These are phyloP conservation scores for Cyrtorhinus lividipennis DNA, from an alignment of 1,140 invertebrate species.

Conservation along the genomic window DNA sequence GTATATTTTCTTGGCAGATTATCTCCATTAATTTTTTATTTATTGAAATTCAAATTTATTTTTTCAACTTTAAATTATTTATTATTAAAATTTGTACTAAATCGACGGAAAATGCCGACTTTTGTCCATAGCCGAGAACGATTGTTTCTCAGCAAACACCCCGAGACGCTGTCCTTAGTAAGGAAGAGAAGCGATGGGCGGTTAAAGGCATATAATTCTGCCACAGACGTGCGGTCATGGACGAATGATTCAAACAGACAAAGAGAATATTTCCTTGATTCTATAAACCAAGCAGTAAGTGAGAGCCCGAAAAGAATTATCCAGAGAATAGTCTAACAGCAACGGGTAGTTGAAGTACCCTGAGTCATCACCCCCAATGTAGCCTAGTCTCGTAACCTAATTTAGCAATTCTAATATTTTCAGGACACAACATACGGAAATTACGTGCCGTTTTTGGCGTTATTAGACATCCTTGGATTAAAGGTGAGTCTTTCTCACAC, in stretches of 20 bases:
- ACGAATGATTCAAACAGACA: neutral
- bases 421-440: neutral
- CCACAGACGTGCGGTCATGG: slow-evolving; percentile 17
- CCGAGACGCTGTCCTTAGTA: neutral
- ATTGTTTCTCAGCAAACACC: neutral
- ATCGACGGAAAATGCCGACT: neutral
- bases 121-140: neutral
- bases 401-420: neutral
- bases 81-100: neutral
- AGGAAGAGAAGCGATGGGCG: slow-evolving; percentile 17
- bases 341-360: neutral
- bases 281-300: slow-evolving; percentile 16
- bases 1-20: too few species aligned
- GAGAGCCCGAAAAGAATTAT: neutral
- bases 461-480: neutral
- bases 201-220: slow-evolving; percentile 15
- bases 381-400: neutral
- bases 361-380: neutral
- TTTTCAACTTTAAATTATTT: too few species aligned
- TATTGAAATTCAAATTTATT: too few species aligned
- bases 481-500: neutral
- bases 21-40: too few species aligned
- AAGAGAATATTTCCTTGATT: slow-evolving; percentile 11
- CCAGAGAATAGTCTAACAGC: neutral
- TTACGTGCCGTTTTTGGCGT: neutral